Evolutionary conservation across 2,113 vertebrate genomes (phyloP), one percentile per base, ranked within the genome.

Genomic region (Ochotona princeps): DNA sequence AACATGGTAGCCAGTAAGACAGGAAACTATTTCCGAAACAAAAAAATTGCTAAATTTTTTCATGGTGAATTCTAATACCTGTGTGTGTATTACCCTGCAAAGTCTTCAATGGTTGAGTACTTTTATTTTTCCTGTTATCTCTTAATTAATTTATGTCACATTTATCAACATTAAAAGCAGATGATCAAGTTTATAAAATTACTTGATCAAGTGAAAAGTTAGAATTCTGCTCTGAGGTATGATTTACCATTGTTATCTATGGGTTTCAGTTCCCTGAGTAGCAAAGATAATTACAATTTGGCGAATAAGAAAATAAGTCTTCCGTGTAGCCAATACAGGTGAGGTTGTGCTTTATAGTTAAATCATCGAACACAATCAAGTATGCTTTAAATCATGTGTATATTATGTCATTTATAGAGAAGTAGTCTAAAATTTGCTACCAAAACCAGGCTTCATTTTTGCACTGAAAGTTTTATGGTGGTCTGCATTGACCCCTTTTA

Each of bases 281-380:
- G n/a, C 51, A 94, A 44, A 74, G 47, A 61, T 93, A 89, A 83
- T 92, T 84, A 95, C 93, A 23, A 88, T 87, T 92, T 78, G 30
- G 26, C 47, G 89, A 54, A 89, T 83, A 30, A 95, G 60, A 25
- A 6, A 85, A 4, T 83, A 28, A 93, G 49, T 47, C 2, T 76
- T 90, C 93, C 85, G 30, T 90, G 92, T 70, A 83, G 11, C 23
- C 79, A 73, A 54, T 80, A 30, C 70, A 65, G 12, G 93, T 86
- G 60, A 12, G 89, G 0, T 76, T 75, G n/a, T 47, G 66, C 8
- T 61, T 76, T 61, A 72, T 79, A 95, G 65, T 83, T 87, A 95
- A 88, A 79, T 96, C 23, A 54, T 92, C 82, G 73, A 82, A 47
- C 92, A 49, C 1, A 91, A 32, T 51, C 67, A 85, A 83, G 13